Conservation (phyloP, 2,888 invertebrate genomes). For the Prenolepis imparis region DNA sequence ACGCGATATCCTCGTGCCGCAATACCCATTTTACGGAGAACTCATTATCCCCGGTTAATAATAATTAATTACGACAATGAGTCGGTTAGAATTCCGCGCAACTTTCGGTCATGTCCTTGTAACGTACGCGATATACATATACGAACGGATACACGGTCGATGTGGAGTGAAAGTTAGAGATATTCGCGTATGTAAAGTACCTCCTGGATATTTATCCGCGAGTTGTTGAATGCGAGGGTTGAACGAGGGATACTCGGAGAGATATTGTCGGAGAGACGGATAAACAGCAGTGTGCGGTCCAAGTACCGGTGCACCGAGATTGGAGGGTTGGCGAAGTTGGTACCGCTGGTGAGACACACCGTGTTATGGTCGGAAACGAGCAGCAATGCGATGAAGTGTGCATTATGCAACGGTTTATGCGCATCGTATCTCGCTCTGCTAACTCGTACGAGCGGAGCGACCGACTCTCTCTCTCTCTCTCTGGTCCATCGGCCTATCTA, state of each 20-base stretch:
- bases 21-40: neutral
- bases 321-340: constrained; percentile 18
- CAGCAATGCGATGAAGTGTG: constrained; percentile 63
- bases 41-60: constrained; percentile 15
- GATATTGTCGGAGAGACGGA: neutral
- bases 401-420: constrained; percentile 72
- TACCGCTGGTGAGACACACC: constrained; percentile 20
- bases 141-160: neutral
- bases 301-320: neutral
- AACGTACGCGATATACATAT: neutral
- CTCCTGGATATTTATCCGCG: constrained; percentile 21
- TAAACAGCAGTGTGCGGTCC: neutral
- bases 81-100: constrained; percentile 10
- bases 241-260: neutral
- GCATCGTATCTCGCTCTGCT: constrained; percentile 48
- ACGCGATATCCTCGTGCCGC: neutral
- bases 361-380: constrained; percentile 42
- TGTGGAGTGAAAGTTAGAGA: constrained; percentile 8
- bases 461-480: neutral
- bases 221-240: neutral
- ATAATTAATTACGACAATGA: constrained; percentile 17
- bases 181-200: constrained; percentile 22
- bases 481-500: constrained; percentile 30
- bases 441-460: neutral
- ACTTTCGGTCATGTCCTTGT: neutral